Evolutionary conservation across 2,888 invertebrate species (phyloP).

Genomic region (Melitaea athalia): DNA sequence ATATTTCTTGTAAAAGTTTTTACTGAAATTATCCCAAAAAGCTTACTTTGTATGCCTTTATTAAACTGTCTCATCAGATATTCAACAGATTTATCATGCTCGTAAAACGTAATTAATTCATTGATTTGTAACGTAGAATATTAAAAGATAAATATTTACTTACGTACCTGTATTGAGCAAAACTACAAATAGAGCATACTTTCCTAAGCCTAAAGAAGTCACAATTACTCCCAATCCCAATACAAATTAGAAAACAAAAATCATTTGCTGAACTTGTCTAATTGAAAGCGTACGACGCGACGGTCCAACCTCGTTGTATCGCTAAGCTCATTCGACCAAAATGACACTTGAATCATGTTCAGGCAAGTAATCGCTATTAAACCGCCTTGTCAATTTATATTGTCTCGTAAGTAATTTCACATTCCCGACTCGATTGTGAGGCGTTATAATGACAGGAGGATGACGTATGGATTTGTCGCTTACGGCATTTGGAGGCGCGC

Average conservation of each 20-base stretch:
- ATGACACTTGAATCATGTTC: constrained; percentile 45
- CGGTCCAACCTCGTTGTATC: constrained; percentile 22
- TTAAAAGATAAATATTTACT: no score
- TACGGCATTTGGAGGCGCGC: constrained; percentile 81
- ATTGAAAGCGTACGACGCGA: constrained; percentile 21
- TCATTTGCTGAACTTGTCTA: constrained; percentile 12
- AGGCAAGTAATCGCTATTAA: constrained; percentile 70
- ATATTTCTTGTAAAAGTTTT: neutral
- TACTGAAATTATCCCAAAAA: no score
- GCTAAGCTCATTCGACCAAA: constrained; percentile 28
- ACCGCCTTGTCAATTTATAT: constrained; percentile 80
- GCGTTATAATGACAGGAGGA: constrained; percentile 82
- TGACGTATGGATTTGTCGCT: constrained; percentile 83
- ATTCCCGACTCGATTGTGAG: constrained; percentile 78
- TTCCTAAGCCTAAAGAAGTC: no score
- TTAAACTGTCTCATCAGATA: no score
- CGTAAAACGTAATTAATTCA: no score
- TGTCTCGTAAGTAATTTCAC: constrained; percentile 81
- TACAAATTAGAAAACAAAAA: neutral
- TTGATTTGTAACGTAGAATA: no score
- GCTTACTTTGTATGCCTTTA: no score
- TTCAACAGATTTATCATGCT: no score
- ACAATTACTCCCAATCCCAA: no score
- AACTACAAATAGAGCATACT: no score
- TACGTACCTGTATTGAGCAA: no score